phyloP scores from a whole-genome alignment of 2,113 vertebrate species.

The Eleginops maclovinus region DNA sequence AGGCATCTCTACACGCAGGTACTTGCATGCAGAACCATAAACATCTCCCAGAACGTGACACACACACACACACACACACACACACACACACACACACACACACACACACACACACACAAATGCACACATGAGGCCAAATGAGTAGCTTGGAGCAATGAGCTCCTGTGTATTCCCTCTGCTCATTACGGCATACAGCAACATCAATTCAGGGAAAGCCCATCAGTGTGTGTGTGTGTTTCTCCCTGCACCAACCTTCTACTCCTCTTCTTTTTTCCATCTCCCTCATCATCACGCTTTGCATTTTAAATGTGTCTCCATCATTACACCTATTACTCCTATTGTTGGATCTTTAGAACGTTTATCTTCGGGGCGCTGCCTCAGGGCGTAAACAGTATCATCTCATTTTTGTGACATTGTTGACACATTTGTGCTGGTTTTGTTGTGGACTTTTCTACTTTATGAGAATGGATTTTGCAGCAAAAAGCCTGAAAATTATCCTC shows the following conservation, averaged over 20 bases:
- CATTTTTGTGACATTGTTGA: background rate
- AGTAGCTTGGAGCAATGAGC: slow-evolving; percentile 64
- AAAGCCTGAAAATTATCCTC: background rate
- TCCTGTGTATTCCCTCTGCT: slow-evolving; percentile 66
- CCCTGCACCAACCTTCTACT: slow-evolving; percentile 13
- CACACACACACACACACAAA: background rate
- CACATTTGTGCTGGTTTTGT: background rate
- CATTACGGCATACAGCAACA: slow-evolving; percentile 75
- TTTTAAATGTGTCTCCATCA: slow-evolving; percentile 39
- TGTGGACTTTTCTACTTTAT: background rate
- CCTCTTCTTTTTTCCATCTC: slow-evolving; percentile 23
- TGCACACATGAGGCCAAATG: slow-evolving; percentile 33
- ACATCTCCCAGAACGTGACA: slow-evolving; percentile 42
- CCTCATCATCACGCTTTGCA: slow-evolving; percentile 39
- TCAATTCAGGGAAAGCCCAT: slow-evolving; percentile 72
- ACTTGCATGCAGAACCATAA: slow-evolving; percentile 26
- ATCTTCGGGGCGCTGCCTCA: background rate
- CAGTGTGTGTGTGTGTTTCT: slow-evolving; percentile 18
- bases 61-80: background rate
- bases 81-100: background rate
- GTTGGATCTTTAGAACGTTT: slow-evolving; percentile 4
- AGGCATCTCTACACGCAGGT: slow-evolving; percentile 7
- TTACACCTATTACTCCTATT: slow-evolving; percentile 16
- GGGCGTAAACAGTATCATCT: background rate
- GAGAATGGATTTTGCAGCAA: background rate